Percentiles rank a stretch among this genome's conserved stretches.
Conservation (phyloP, 2,797 vertebrate genomes). For the Esox lucius region DNA sequence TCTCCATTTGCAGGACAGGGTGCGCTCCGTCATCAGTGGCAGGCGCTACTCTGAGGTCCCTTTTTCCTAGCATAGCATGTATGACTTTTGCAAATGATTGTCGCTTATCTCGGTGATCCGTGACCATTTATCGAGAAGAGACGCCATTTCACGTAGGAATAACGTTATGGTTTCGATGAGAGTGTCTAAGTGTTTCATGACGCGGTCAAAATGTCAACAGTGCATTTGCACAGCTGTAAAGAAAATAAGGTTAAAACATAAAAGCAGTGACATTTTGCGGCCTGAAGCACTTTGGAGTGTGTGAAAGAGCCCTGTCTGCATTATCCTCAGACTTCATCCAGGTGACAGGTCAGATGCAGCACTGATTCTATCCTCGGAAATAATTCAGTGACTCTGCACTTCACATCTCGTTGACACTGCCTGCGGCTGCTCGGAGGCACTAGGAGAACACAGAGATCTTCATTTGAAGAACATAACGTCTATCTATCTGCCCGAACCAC, state of each 20-base stretch:
- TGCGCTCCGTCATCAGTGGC: slow-evolving; percentile 10
- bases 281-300: background rate
- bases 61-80: background rate
- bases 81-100: background rate
- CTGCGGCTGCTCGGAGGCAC: background rate
- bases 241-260: background rate
- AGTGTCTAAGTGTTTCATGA: background rate
- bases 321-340: background rate
- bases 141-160: background rate
- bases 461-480: background rate
- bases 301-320: background rate
- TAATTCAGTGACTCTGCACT: background rate
- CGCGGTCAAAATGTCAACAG: background rate
- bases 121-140: slow-evolving; percentile 5
- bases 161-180: background rate
- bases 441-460: background rate
- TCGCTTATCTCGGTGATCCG: slow-evolving; percentile 1
- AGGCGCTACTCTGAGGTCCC: background rate
- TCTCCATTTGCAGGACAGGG: slow-evolving; percentile 5
- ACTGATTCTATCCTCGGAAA: background rate
- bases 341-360: background rate
- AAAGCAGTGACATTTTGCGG: background rate
- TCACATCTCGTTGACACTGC: background rate
- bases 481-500: background rate
- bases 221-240: background rate